Evolutionary conservation across 2,888 invertebrate genomes (phyloP), one percentile per base, ranked within the genome.

Genomic region (Cordilura impudica): DNA sequence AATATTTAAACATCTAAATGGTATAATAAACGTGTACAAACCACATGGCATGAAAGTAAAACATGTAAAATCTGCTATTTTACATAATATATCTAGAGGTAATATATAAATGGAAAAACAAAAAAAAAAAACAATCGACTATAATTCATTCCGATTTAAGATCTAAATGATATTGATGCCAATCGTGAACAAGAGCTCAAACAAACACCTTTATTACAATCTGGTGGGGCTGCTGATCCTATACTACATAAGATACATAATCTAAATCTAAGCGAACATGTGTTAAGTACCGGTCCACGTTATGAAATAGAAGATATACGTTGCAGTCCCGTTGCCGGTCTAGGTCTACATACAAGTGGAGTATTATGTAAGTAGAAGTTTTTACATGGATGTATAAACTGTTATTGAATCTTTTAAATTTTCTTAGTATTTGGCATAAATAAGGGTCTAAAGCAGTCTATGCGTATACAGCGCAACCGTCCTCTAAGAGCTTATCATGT

Each of bases 21-120:
- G 97, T 23, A 85, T 96, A 6, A 90, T 96, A 77, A 95, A 95
- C 88, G 90, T 96, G 12, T 96, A 94, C 84, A 97, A 97, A 88
- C 95, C 96, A 12, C 87, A 93, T 0, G 92, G 92, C 63, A 90
- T 93, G 35, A 89, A 91, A 47, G 88, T 92, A 0, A 85, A 85
- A 18, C 91, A 91, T 84, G 90, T 94, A 0, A 91, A 92, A 83
- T 90, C 91, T 58, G 92, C 91, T 2, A 89, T 96, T 51, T 88
- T 93, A 78, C 87, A 90, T 43, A 94, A 94, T 86, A 86, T 96
- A 73, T 93, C 93, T 85, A 90, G 91, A 92, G 95, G 96, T 95
- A 91, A 91, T n/a, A n/a, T n/a, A n/a, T n/a, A n/a, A n/a, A n/a
- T n/a, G 87, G 18, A 35, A 12, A 35, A 12, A 7, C 12, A 43